Evolutionary conservation across 2,888 invertebrate genomes (phyloP).

Genomic region (Drosophila subquinaria): DNA sequence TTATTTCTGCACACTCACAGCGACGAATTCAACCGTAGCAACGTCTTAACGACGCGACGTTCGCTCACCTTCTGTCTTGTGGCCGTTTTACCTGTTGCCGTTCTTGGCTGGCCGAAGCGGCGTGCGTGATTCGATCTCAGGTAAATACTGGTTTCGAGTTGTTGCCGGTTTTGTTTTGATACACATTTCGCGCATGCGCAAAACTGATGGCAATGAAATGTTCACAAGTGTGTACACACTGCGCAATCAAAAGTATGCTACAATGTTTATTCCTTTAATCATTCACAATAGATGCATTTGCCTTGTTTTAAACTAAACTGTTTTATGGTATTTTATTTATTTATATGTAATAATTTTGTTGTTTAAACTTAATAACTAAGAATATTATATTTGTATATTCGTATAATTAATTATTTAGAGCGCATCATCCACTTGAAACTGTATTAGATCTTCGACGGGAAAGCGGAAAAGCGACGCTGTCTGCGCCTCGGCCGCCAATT

Average conservation of each 20-base stretch:
- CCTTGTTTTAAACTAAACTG: slow-evolving; percentile 1
- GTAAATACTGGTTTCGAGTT: slow-evolving; percentile 74
- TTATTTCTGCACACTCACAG: slow-evolving; percentile 27
- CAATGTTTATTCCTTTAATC: background rate
- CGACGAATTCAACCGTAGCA: slow-evolving; percentile 53
- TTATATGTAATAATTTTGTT: background rate
- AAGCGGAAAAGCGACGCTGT: slow-evolving; percentile 84
- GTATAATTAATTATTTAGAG: slow-evolving; percentile 58
- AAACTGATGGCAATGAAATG: slow-evolving; percentile 59
- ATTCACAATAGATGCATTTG: background rate
- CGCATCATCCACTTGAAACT: slow-evolving; percentile 84
- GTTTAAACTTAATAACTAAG: slow-evolving; percentile 1
- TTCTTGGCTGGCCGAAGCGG: slow-evolving; percentile 51
- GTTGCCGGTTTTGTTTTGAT: slow-evolving; percentile 79
- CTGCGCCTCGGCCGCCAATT: slow-evolving; percentile 81
- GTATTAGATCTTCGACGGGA: slow-evolving; percentile 84
- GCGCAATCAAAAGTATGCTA: slow-evolving; percentile 24
- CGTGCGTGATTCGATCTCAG: slow-evolving; percentile 53
- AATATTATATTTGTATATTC: slow-evolving; percentile 20
- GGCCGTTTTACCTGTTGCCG: slow-evolving; percentile 72
- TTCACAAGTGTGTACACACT: slow-evolving; percentile 55
- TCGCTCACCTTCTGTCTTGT: slow-evolving; percentile 79
- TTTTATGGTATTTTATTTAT: slow-evolving; percentile 9
- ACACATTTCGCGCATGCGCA: slow-evolving; percentile 74
- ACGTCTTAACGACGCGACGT: slow-evolving; percentile 79